A percentile compares a stretch with the other conserved stretches of the same genome.
These are phyloP conservation scores for Galeopsomyia nigrocyanea DNA, from an alignment of 2,888 invertebrate genomes.

Conservation along the genomic window DNA sequence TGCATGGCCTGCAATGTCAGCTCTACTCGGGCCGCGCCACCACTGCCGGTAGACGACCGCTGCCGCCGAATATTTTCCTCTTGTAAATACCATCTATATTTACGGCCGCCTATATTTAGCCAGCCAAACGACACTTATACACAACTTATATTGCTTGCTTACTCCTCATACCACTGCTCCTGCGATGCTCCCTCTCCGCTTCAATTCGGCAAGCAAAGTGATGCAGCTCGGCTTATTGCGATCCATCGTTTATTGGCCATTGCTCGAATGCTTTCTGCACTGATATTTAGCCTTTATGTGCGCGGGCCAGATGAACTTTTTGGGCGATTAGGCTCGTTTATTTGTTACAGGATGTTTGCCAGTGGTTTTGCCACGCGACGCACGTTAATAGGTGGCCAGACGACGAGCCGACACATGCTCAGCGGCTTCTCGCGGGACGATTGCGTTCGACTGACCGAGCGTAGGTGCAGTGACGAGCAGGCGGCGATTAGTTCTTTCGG, in stretches of 20 bases:
- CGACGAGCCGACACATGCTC: slow-evolving; percentile 3
- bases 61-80: slow-evolving; percentile 58
- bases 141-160: neutral
- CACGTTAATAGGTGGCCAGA: slow-evolving; percentile 64
- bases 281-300: slow-evolving; percentile 6
- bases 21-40: slow-evolving; percentile 45
- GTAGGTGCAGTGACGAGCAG: neutral
- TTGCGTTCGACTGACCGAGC: neutral
- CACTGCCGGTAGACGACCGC: slow-evolving; percentile 50
- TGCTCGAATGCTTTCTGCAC: too few species aligned
- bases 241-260: too few species aligned
- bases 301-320: slow-evolving; percentile 57
- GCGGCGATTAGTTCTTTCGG: neutral
- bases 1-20: neutral
- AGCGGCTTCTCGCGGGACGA: neutral
- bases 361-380: slow-evolving; percentile 66
- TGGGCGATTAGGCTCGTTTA: slow-evolving; percentile 68
- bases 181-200: too few species aligned
- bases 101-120: slow-evolving; percentile 53
- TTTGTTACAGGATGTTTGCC: slow-evolving; percentile 63
- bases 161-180: too few species aligned
- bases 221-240: too few species aligned
- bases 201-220: too few species aligned
- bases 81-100: slow-evolving; percentile 67
- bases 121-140: slow-evolving; percentile 58